phyloP scores from a whole-genome alignment of 2,888 invertebrate genomes.

The Strigamia maritima region DNA sequence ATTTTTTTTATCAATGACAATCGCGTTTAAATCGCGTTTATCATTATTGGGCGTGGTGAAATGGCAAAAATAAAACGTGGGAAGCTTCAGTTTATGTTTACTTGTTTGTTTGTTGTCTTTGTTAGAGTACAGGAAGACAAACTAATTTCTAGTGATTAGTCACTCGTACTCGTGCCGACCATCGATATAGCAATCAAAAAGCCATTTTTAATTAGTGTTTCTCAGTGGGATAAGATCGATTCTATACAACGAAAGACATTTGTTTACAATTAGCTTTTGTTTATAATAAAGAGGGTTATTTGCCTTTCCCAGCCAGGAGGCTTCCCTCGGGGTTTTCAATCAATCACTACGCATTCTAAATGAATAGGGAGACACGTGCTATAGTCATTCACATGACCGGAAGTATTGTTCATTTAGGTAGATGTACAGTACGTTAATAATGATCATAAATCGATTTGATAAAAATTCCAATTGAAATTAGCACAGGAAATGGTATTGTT shows the following conservation, averaged over 20 bases:
- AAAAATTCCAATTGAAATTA: neutral
- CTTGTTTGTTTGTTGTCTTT: too few species aligned
- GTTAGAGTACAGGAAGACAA: too few species aligned
- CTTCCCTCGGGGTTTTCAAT: neutral
- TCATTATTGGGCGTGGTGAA: too few species aligned
- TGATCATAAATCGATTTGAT: neutral
- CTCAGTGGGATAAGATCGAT: too few species aligned
- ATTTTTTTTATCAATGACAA: too few species aligned
- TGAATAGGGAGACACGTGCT: neutral
- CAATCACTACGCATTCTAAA: neutral
- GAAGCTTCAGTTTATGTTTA: too few species aligned
- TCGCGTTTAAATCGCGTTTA: too few species aligned
- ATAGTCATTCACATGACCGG: neutral
- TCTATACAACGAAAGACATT: neutral
- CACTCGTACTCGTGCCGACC: too few species aligned
- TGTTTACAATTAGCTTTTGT: neutral
- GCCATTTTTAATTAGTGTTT: too few species aligned
- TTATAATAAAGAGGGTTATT: neutral
- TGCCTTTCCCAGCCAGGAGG: neutral
- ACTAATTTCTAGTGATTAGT: too few species aligned
- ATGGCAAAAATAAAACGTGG: too few species aligned
- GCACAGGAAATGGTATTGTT: neutral
- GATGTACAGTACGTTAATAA: neutral
- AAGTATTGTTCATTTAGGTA: constrained; percentile 4
- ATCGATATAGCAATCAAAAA: too few species aligned